phyloP scores from a whole-genome alignment of 2,888 invertebrate species.

The Uloborus plumipes region DNA sequence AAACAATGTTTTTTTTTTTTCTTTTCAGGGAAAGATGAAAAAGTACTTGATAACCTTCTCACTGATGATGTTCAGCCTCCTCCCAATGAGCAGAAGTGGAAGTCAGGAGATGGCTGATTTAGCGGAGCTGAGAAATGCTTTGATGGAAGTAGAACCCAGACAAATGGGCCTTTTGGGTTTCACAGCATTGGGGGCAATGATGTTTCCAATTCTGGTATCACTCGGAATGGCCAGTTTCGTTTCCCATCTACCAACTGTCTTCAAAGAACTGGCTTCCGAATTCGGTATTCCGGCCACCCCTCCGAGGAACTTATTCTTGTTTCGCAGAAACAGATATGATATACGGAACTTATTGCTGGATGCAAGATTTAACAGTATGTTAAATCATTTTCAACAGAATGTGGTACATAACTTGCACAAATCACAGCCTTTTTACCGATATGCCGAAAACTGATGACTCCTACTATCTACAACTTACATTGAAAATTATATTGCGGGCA shows the following conservation, averaged over 20 bases:
- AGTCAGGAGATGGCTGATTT: background rate
- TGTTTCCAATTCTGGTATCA: conserved; percentile 57
- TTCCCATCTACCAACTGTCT: conserved; percentile 57
- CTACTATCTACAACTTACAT: background rate
- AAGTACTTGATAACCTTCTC: too few species aligned
- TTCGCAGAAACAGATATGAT: conserved; percentile 19
- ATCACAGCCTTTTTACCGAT: too few species aligned
- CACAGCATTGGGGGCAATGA: conserved; percentile 54
- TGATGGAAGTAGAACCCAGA: conserved; percentile 27
- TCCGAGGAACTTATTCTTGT: conserved; percentile 29
- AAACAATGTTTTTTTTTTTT: too few species aligned
- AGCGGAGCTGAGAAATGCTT: conserved; percentile 1
- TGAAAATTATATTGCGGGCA: conserved; percentile 11
- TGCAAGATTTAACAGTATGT: background rate
- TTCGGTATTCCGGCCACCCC: conserved; percentile 54
- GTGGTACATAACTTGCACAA: background rate
- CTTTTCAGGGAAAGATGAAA: too few species aligned
- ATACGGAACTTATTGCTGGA: too few species aligned
- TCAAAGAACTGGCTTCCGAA: conserved; percentile 57
- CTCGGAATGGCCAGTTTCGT: conserved; percentile 62
- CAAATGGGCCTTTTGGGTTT: conserved; percentile 58
- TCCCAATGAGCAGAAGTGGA: too few species aligned
- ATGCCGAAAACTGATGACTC: too few species aligned
- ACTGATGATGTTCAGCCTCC: too few species aligned
- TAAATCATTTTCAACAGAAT: conserved; percentile 15